A percentile compares a stretch with the other conserved stretches of the same genome.
These are phyloP conservation scores for Chaetorhynchus papuensis DNA, from an alignment of 2,113 vertebrate species.

Conservation along the genomic window DNA sequence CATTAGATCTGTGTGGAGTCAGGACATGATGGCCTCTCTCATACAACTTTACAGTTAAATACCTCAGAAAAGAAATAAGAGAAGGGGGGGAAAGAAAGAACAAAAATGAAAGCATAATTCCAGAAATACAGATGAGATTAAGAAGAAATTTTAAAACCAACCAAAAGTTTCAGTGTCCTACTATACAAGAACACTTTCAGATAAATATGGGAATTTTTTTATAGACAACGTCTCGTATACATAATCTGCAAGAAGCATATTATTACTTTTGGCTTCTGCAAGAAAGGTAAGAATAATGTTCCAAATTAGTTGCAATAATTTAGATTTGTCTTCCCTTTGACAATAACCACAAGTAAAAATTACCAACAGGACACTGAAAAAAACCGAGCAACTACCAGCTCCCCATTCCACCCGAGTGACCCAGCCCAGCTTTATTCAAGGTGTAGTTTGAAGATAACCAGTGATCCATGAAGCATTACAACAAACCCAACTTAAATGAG, in stretches of 20 bases:
- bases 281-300: not conserved
- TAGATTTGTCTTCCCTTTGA: not conserved
- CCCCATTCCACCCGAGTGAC: not conserved
- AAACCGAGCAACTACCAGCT: not conserved
- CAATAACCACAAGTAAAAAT: not conserved
- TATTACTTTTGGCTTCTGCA: not conserved
- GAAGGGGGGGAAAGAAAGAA: accelerated
- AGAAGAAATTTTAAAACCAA: not conserved
- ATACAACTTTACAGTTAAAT: not conserved
- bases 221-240: not conserved
- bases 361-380: not conserved
- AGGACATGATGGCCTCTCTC: not conserved
- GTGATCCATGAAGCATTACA: not conserved
- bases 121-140: not conserved
- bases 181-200: not conserved
- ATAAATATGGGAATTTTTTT: not conserved
- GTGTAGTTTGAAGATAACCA: not conserved
- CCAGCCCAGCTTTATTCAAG: not conserved
- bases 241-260: not conserved
- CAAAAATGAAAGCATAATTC: not conserved
- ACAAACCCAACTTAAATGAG: not conserved
- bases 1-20: not conserved
- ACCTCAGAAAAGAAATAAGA: not conserved
- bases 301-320: not conserved
- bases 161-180: not conserved